Percentiles rank a stretch among this genome's conserved stretches.
These are phyloP conservation scores for Eretmocerus hayati DNA, from an alignment of 2,888 invertebrate species.

Conservation along the genomic window DNA sequence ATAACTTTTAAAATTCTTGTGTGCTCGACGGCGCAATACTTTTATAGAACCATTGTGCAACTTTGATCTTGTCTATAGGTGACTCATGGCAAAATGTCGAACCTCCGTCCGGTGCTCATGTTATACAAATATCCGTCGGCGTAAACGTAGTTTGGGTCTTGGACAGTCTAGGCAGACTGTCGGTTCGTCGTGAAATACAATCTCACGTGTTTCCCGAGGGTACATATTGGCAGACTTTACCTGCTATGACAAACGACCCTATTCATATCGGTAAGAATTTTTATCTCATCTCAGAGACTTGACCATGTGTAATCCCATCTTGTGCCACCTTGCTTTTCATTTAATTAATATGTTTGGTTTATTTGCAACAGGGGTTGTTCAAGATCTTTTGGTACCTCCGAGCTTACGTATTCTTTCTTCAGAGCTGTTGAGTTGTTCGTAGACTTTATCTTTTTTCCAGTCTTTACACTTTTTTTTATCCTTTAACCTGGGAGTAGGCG, in stretches of 20 bases:
- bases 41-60: not conserved
- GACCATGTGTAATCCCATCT: too few species aligned
- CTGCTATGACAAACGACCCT: conserved; percentile 54
- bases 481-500: too few species aligned
- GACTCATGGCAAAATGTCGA: conserved; percentile 76
- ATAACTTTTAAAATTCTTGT: not conserved
- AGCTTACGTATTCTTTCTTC: conserved; percentile 16
- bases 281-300: too few species aligned
- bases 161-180: conserved; percentile 65
- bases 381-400: conserved; percentile 14
- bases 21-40: too few species aligned
- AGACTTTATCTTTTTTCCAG: too few species aligned
- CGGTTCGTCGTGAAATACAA: conserved; percentile 72
- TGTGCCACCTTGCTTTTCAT: conserved; percentile 2
- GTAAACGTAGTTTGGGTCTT: conserved; percentile 72
- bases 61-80: conserved; percentile 49
- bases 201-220: conserved; percentile 68
- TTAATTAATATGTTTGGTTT: conserved; percentile 10
- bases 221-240: conserved; percentile 72
- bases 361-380: conserved; percentile 16
- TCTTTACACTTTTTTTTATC: too few species aligned
- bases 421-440: conserved; percentile 20
- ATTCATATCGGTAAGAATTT: conserved; percentile 50
- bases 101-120: conserved; percentile 57
- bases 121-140: conserved; percentile 71